Percentiles rank a stretch among this genome's conserved stretches.
These are phyloP conservation scores for Meles meles DNA, from an alignment of 2,113 vertebrate species.

Conservation along the genomic window DNA sequence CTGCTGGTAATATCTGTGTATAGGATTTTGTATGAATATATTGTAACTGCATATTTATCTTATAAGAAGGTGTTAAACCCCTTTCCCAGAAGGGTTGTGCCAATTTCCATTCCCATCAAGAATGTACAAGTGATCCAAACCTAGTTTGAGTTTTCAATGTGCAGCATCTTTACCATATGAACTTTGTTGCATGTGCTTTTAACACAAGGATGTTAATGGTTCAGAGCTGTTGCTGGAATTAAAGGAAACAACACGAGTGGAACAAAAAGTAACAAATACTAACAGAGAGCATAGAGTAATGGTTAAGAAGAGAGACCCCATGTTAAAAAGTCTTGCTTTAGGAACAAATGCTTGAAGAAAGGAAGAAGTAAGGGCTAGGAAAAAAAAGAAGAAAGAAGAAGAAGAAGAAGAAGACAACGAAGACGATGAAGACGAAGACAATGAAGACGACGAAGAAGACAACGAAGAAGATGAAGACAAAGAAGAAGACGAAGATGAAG, in stretches of 20 bases:
- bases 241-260: not conserved
- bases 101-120: not conserved
- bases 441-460: too few species aligned
- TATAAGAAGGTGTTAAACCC: not conserved
- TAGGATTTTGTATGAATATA: not conserved
- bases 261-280: not conserved
- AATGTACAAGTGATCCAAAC: not conserved
- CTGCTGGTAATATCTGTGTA: not conserved
- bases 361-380: not conserved
- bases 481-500: too few species aligned
- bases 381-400: not conserved
- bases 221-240: not conserved
- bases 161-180: not conserved
- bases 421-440: too few species aligned
- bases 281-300: not conserved
- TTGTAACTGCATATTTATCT: not conserved
- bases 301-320: not conserved
- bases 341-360: not conserved
- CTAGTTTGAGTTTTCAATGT: not conserved
- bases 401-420: too few species aligned
- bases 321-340: not conserved
- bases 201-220: not conserved
- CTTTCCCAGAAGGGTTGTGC: not conserved
- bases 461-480: too few species aligned
- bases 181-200: constrained; percentile 22